Evolutionary conservation across 2,113 vertebrate species (phyloP), one percentile per base, ranked within the genome.

Genomic region (Dascyllus trimaculatus): DNA sequence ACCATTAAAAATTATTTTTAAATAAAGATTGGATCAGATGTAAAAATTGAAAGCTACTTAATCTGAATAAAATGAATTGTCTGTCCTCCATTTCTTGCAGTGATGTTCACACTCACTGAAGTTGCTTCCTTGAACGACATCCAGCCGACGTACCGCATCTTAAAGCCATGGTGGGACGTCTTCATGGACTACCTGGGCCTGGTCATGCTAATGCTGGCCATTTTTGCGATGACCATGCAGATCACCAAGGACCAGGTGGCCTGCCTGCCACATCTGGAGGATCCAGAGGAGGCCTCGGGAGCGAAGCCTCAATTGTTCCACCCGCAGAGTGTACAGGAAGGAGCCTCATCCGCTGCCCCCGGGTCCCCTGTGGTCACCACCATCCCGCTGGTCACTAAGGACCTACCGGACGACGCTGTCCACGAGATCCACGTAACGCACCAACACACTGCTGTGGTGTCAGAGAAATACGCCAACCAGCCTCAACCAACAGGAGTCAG

Each of bases 91-190:
- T 94, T 2, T 93, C 60, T 96, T 95, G 63, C 92, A 99, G 97
- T 92, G 94, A 99, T 99, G 98, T 99, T 99, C 93, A 97, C 97
- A 66, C 96, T 99, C 88, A 96, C 98, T 26, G 98, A 99, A 95
- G 96, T 99, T 93, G 97, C 97, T 58, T 98, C 97, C 1, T 93
- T 99, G 88, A 99, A 96, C 88, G 98, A 99, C 93, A 96, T 99
- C 89, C 97, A 97, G 90, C 98, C 98, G 59, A 98, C 97, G 4
- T 99, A 99, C 74, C 97, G 98, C 49, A 99, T 99, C 92, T 93
- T 99, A 89, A 99, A 99, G 92, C 98, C 98, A 96, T 99, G 98
- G 98, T 99, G 98, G 98, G 98, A 99, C n/a, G 98, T 99, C 40
- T 98, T 99, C 91, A 99, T 99, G 98, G 98, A 99, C 95, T 99